Evolutionary conservation across 2,113 vertebrate genomes (phyloP).

Genomic region (Ptilonorhynchus violaceus): DNA sequence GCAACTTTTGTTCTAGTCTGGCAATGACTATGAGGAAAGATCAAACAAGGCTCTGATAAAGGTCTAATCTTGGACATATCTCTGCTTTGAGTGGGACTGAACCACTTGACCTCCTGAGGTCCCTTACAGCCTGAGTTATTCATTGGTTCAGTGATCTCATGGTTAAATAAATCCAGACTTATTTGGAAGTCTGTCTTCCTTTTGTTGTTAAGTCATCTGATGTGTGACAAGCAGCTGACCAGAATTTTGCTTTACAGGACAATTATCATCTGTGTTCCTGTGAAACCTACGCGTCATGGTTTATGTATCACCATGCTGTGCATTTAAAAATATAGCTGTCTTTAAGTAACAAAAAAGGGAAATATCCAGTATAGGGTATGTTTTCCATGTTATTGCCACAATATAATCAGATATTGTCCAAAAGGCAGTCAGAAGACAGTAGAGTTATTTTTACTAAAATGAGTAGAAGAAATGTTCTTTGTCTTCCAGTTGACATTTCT

Average conservation of each 20-base stretch:
- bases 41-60: neutral
- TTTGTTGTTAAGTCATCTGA: neutral
- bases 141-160: neutral
- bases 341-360: neutral
- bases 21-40: neutral
- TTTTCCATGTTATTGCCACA: neutral
- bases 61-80: neutral
- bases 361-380: neutral
- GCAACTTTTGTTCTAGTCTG: neutral
- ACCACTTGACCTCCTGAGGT: neutral
- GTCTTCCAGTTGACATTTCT: neutral
- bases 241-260: neutral
- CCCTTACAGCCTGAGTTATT: neutral
- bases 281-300: neutral
- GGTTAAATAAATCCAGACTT: neutral
- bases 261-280: neutral
- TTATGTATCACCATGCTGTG: neutral
- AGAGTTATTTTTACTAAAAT: neutral
- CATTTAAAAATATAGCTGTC: neutral
- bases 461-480: conserved; percentile 33
- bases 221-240: neutral
- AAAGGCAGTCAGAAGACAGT: conserved; percentile 23
- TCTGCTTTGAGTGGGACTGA: neutral
- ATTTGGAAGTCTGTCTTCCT: neutral
- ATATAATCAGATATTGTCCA: conserved; percentile 20